A percentile compares a stretch with the other conserved stretches of the same genome.
Conservation (phyloP, 2,797 vertebrate species). For the Bucorvus abyssinicus region DNA sequence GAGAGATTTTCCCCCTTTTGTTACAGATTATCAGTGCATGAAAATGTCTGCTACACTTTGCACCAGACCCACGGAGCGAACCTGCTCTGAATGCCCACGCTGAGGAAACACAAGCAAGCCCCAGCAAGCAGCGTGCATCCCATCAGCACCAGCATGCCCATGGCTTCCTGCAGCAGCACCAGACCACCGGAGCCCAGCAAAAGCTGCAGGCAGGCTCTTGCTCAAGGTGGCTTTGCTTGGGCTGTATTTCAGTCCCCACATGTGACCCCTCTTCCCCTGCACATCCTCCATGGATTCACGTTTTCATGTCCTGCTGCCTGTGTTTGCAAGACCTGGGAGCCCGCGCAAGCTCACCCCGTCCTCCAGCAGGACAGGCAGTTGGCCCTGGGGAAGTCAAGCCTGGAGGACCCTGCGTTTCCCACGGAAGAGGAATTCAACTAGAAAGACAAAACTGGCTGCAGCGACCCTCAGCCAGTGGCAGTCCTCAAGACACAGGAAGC, state of each 20-base stretch:
- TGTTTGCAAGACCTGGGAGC: fast-evolving
- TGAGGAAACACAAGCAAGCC: background rate
- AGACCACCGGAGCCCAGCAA: background rate
- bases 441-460: fast-evolving
- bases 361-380: background rate
- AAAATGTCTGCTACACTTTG: fast-evolving
- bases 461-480: background rate
- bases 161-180: background rate
- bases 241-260: background rate
- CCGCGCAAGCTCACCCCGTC: background rate
- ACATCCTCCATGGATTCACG: background rate
- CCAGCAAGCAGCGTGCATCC: fast-evolving
- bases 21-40: background rate
- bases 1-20: conserved; percentile 8
- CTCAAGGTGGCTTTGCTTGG: background rate
- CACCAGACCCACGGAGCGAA: background rate
- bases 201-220: background rate
- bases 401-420: fast-evolving
- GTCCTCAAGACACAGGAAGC: background rate
- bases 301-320: background rate
- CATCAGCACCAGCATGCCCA: background rate
- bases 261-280: fast-evolving
- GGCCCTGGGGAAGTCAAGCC: background rate
- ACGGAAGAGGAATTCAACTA: background rate
- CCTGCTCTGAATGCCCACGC: background rate